phyloP scores from a whole-genome alignment of 2,113 vertebrate genomes.

The Oncorhynchus clarkii region DNA sequence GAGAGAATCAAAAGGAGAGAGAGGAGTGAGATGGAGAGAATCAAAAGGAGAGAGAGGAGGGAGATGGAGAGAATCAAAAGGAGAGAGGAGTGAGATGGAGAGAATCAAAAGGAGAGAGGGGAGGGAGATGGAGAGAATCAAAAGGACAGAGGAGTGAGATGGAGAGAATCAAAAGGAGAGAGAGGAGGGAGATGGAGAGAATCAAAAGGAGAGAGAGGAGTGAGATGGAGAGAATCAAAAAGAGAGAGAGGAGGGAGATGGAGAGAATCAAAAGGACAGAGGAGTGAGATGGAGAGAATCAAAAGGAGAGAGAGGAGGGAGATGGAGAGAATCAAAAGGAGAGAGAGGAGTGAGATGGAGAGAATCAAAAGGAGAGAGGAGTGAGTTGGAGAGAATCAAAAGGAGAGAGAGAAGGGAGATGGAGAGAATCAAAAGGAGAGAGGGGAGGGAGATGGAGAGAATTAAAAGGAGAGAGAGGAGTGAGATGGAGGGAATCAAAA shows the following conservation, averaged over 20 bases:
- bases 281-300: background rate
- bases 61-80: background rate
- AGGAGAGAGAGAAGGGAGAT: slow-evolving; percentile 22
- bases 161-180: too few species aligned
- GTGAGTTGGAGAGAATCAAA: slow-evolving; percentile 44
- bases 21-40: background rate
- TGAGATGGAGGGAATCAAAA: background rate
- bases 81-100: background rate
- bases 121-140: background rate
- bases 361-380: slow-evolving; percentile 3
- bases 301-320: background rate
- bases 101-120: background rate
- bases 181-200: slow-evolving; percentile 15
- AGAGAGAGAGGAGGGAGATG: background rate
- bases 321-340: slow-evolving; percentile 50
- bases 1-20: background rate
- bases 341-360: slow-evolving; percentile 3
- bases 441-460: background rate
- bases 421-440: background rate
- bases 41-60: background rate
- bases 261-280: slow-evolving; percentile 51
- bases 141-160: too few species aligned
- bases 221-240: background rate
- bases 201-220: slow-evolving; percentile 49
- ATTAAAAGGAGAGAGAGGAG: background rate